Conservation (phyloP, 2,888 invertebrate species). For the Parasteatoda lunata region DNA sequence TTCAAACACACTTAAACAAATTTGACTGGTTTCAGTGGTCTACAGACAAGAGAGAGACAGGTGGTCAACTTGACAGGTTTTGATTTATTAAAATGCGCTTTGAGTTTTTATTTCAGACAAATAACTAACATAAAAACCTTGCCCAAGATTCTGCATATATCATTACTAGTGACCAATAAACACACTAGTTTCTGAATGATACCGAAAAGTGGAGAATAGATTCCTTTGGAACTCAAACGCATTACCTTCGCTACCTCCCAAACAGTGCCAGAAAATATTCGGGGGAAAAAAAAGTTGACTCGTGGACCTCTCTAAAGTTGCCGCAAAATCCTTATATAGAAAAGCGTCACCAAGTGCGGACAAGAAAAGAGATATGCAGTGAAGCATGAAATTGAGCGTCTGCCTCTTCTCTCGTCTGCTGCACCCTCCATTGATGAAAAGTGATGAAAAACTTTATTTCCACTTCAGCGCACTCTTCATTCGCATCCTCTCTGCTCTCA, state of each 20-base stretch:
- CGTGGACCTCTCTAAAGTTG: constrained; percentile 1
- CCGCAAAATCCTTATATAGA: constrained; percentile 33
- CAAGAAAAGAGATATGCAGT: constrained; percentile 9
- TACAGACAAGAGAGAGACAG: too few species aligned
- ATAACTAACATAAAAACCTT: too few species aligned
- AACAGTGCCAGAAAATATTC: not conserved
- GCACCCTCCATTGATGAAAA: constrained; percentile 28
- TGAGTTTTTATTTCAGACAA: too few species aligned
- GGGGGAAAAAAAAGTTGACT: not conserved
- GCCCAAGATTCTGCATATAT: too few species aligned
- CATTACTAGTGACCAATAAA: too few species aligned
- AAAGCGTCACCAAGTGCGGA: constrained; percentile 30
- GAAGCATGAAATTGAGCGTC: constrained; percentile 53
- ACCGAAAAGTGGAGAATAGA: too few species aligned
- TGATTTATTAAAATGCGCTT: too few species aligned
- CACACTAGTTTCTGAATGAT: too few species aligned
- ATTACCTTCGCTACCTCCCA: not conserved
- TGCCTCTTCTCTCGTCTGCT: not conserved
- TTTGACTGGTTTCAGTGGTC: too few species aligned
- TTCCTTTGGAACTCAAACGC: not conserved
- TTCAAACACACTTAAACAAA: too few species aligned
- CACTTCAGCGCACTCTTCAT: constrained; percentile 37
- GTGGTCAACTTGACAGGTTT: too few species aligned
- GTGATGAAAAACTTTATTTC: constrained; percentile 58
- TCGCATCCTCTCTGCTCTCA: not conserved